Evolutionary conservation across 2,797 vertebrate species (phyloP).

Genomic region (Parauchenoglanis ngamensis): DNA sequence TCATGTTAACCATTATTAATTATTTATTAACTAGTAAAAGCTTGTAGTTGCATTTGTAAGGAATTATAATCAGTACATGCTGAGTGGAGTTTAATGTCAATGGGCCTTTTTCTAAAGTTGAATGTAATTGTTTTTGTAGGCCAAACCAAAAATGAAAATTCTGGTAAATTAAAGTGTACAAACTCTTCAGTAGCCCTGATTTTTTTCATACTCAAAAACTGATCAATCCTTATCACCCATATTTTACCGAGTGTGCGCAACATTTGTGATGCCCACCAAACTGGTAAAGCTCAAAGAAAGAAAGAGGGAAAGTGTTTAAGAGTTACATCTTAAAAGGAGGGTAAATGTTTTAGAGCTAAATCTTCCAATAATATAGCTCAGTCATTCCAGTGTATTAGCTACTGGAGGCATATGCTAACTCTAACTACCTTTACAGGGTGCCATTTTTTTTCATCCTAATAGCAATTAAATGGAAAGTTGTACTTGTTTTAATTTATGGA

Average conservation of each 20-base stretch:
- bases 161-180: neutral
- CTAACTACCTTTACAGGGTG: neutral
- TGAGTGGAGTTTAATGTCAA: neutral
- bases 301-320: neutral
- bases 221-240: neutral
- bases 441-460: neutral
- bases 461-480: neutral
- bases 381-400: neutral
- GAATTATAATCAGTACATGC: neutral
- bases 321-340: no score
- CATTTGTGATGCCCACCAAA: neutral
- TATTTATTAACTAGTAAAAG: neutral
- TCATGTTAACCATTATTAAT: neutral
- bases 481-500: neutral
- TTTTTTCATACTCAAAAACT: neutral
- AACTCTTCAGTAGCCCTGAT: neutral
- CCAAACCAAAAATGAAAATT: neutral
- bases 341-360: neutral
- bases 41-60: neutral
- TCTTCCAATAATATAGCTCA: neutral
- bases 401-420: neutral
- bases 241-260: neutral
- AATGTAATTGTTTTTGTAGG: neutral
- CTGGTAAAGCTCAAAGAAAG: neutral
- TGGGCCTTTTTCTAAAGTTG: neutral